These are phyloP conservation scores for Stenopsyche tienmushanensis DNA, from an alignment of 1,140 invertebrate genomes.

Conservation along the genomic window DNA sequence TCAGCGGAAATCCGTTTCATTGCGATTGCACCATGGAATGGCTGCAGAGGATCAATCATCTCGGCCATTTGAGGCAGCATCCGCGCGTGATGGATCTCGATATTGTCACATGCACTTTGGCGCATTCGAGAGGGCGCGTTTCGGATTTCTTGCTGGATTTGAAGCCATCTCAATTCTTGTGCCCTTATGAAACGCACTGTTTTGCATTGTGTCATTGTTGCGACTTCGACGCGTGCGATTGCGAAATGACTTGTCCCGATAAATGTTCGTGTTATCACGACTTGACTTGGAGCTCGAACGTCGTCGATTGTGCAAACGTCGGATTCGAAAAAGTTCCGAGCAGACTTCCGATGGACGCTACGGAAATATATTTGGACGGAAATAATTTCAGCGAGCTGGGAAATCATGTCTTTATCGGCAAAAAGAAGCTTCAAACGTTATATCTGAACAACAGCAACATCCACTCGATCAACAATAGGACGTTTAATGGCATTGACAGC, in stretches of 20 bases:
- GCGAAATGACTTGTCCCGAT: slow-evolving; percentile 86
- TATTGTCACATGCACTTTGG: slow-evolving; percentile 77
- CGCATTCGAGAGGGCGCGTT: slow-evolving; percentile 67
- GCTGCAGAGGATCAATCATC: slow-evolving; percentile 75
- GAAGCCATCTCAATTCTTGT: slow-evolving; percentile 80
- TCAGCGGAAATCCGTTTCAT: slow-evolving; percentile 77
- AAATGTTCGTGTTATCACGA: slow-evolving; percentile 90
- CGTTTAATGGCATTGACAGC: slow-evolving; percentile 79
- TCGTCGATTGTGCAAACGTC: slow-evolving; percentile 82
- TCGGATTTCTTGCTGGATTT: slow-evolving; percentile 75
- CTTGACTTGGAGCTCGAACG: slow-evolving; percentile 87
- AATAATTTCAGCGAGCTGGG: slow-evolving; percentile 79
- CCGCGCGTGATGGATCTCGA: slow-evolving; percentile 84
- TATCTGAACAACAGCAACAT: slow-evolving; percentile 84
- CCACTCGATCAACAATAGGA: slow-evolving; percentile 74
- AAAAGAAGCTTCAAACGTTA: slow-evolving; percentile 79
- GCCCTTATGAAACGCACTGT: slow-evolving; percentile 83
- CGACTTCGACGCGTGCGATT: slow-evolving; percentile 89
- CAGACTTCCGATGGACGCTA: slow-evolving; percentile 87
- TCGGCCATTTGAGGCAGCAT: slow-evolving; percentile 72
- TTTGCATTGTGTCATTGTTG: slow-evolving; percentile 88
- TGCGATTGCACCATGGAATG: slow-evolving; percentile 87
- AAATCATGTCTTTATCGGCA: slow-evolving; percentile 84
- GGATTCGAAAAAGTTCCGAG: slow-evolving; percentile 73
- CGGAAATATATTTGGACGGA: slow-evolving; percentile 85